Percentiles rank a stretch among this genome's conserved stretches.
These are phyloP conservation scores for Leucoma salicis DNA, from an alignment of 2,888 invertebrate genomes.

Conservation along the genomic window DNA sequence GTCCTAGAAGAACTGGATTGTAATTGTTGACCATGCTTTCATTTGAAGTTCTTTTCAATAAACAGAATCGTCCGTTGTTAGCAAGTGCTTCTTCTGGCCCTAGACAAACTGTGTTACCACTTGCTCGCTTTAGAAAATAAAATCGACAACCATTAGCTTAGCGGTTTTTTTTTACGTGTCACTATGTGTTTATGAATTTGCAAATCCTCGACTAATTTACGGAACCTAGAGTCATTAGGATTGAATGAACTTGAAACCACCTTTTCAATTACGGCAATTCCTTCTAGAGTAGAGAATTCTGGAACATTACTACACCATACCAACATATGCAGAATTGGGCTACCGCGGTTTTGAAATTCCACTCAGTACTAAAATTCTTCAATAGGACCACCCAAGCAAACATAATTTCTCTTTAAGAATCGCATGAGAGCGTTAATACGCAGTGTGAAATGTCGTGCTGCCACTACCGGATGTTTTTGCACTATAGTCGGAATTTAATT, in stretches of 20 bases:
- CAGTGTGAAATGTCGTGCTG: conserved; percentile 6
- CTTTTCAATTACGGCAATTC: conserved; percentile 21
- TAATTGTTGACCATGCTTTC: conserved; percentile 42
- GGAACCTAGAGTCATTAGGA: not conserved
- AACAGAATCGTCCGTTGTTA: conserved; percentile 41
- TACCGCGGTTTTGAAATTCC: too few species aligned
- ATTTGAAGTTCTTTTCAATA: conserved; percentile 30
- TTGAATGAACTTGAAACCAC: conserved; percentile 31
- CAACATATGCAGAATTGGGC: conserved; percentile 15
- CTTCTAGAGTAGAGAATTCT: conserved; percentile 21
- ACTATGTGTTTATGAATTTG: conserved; percentile 32
- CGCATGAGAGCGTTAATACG: conserved; percentile 9
- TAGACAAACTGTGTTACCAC: conserved; percentile 22
- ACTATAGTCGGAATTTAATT: too few species aligned
- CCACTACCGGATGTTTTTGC: conserved; percentile 10
- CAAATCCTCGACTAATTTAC: conserved; percentile 6
- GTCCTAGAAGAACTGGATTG: conserved; percentile 26
- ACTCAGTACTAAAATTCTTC: too few species aligned
- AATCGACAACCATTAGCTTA: conserved; percentile 22
- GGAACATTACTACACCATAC: conserved; percentile 33
- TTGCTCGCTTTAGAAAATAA: conserved; percentile 27
- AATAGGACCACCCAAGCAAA: too few species aligned
- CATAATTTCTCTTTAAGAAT: too few species aligned
- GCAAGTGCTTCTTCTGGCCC: conserved; percentile 34
- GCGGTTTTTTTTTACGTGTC: conserved; percentile 29